Evolutionary conservation across 1,140 invertebrate species (phyloP).

Genomic region (Ceratoteleas bidentatus): DNA sequence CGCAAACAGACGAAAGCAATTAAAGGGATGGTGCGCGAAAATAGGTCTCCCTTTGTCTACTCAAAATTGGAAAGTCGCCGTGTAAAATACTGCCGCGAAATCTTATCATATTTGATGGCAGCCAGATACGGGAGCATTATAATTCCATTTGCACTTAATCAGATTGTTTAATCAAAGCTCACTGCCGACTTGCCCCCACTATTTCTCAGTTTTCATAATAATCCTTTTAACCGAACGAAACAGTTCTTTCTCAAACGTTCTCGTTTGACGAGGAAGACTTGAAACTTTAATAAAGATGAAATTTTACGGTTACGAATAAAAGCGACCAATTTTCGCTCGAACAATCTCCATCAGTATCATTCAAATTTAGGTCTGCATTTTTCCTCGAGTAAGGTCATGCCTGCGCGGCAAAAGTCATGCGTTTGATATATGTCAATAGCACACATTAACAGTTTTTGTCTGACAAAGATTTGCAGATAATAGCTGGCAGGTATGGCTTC

Average conservation of each 20-base stretch:
- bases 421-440: conserved; percentile 35
- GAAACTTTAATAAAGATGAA: too few species aligned
- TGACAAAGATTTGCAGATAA: conserved; percentile 37
- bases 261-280: too few species aligned
- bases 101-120: too few species aligned
- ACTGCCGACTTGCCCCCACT: too few species aligned
- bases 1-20: conserved; percentile 37
- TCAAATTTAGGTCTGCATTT: conserved; percentile 12
- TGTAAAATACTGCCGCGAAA: background rate
- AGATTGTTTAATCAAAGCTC: too few species aligned
- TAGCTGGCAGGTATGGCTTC: conserved; percentile 28
- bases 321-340: background rate
- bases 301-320: background rate
- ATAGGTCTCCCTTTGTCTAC: background rate
- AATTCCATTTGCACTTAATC: too few species aligned
- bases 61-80: too few species aligned
- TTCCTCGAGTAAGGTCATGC: background rate
- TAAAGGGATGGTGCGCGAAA: background rate
- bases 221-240: too few species aligned
- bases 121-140: too few species aligned
- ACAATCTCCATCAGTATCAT: background rate
- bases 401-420: conserved; percentile 1
- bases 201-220: too few species aligned
- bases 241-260: too few species aligned
- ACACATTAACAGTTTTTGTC: conserved; percentile 31